Evolutionary conservation across 2,113 vertebrate species (phyloP).

Genomic region (Rhegmatorhina hoffmannsi): DNA sequence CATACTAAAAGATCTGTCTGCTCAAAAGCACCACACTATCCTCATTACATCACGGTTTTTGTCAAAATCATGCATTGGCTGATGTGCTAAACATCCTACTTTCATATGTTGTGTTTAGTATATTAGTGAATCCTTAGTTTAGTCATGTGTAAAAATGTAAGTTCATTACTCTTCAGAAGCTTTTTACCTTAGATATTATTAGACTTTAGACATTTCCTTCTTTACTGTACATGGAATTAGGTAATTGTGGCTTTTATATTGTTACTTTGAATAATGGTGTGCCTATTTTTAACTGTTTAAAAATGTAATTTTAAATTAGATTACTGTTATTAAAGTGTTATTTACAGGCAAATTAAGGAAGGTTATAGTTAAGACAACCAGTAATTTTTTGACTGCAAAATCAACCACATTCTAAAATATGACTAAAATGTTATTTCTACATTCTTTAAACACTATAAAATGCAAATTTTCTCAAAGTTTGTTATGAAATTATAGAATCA

Average conservation of each 20-base stretch:
- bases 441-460: background rate
- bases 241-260: background rate
- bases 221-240: background rate
- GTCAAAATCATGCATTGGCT: background rate
- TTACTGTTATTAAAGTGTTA: background rate
- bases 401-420: background rate
- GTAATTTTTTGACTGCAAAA: background rate
- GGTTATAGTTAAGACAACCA: background rate
- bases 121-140: background rate
- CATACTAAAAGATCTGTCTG: background rate
- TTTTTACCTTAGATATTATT: background rate
- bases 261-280: background rate
- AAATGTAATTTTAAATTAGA: background rate
- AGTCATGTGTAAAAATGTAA: background rate
- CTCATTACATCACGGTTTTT: accelerated
- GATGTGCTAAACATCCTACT: background rate
- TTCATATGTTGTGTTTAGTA: background rate
- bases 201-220: background rate
- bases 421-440: background rate
- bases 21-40: background rate
- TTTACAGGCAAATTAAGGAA: background rate
- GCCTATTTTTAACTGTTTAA: background rate
- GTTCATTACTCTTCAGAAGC: background rate
- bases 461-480: background rate
- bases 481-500: background rate